Percentiles rank a stretch among this genome's conserved stretches.
Conservation (phyloP, 2,113 vertebrate genomes). For the Mirza zaza region DNA sequence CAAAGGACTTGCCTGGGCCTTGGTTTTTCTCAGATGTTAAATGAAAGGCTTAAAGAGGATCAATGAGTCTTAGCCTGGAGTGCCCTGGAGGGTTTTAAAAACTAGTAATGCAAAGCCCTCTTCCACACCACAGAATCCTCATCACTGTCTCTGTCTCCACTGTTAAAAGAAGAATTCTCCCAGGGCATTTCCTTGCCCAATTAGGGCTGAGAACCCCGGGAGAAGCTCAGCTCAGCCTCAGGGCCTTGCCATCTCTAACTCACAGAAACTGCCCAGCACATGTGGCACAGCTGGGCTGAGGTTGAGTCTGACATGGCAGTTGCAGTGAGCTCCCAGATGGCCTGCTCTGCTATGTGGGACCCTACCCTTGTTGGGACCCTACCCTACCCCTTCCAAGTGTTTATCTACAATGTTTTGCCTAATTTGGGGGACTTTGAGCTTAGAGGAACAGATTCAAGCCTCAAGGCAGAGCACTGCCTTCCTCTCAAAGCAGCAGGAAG, state of each 20-base stretch:
- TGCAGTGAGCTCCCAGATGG: not conserved
- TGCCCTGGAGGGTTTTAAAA: not conserved
- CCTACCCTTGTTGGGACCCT: no score
- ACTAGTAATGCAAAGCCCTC: not conserved
- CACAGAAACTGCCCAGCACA: not conserved
- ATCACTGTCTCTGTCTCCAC: not conserved
- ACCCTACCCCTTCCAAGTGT: not conserved
- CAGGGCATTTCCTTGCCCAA: not conserved
- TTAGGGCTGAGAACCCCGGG: not conserved
- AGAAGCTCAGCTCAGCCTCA: not conserved
- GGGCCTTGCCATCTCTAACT: not conserved
- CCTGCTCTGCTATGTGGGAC: not conserved
- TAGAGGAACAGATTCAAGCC: not conserved
- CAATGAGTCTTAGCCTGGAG: not conserved
- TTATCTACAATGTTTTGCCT: not conserved
- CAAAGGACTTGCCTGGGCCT: not conserved
- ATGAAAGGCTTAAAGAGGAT: not conserved
- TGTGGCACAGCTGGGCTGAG: not conserved
- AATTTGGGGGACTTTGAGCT: not conserved
- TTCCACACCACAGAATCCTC: not conserved
- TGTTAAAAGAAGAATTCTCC: not conserved
- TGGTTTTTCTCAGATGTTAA: not conserved
- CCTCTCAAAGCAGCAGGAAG: not conserved
- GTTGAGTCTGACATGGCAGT: not conserved
- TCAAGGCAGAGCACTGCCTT: not conserved